These are phyloP conservation scores for Nesidiocoris tenuis DNA, from an alignment of 2,888 invertebrate genomes.

Conservation along the genomic window DNA sequence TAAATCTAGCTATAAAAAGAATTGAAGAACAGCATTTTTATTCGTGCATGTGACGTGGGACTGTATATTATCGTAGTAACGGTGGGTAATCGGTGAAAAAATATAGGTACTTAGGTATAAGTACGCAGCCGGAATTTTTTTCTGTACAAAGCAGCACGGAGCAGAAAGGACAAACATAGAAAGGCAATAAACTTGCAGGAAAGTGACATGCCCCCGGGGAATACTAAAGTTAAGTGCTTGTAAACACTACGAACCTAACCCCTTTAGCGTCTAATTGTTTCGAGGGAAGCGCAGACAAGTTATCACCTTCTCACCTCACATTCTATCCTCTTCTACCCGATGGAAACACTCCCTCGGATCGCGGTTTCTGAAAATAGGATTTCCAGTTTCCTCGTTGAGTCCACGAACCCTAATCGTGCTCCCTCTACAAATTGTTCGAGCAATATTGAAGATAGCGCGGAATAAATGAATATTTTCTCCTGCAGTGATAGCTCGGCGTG, in stretches of 20 bases:
- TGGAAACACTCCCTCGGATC: not conserved
- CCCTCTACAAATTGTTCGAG: no score
- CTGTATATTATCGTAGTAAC: no score
- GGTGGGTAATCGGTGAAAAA: no score
- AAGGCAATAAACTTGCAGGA: not conserved
- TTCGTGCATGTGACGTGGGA: no score
- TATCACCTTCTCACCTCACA: conserved; percentile 29
- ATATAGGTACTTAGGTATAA: not conserved
- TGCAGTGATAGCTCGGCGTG: no score
- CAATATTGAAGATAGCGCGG: no score
- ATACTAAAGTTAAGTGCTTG: conserved; percentile 18
- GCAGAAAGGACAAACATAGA: not conserved
- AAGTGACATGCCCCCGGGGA: conserved; percentile 14
- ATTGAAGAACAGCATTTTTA: no score
- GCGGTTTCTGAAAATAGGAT: not conserved
- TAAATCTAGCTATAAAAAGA: no score
- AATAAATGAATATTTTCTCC: no score
- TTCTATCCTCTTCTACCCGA: not conserved
- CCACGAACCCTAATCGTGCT: no score
- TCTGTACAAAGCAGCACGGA: not conserved
- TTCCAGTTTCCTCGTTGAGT: not conserved
- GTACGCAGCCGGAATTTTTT: not conserved
- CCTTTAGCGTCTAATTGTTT: conserved; percentile 33
- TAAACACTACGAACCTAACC: conserved; percentile 30
- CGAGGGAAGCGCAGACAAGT: conserved; percentile 26